Evolutionary conservation across 2,888 invertebrate genomes (phyloP).

Genomic region (Drosophila colorata): DNA sequence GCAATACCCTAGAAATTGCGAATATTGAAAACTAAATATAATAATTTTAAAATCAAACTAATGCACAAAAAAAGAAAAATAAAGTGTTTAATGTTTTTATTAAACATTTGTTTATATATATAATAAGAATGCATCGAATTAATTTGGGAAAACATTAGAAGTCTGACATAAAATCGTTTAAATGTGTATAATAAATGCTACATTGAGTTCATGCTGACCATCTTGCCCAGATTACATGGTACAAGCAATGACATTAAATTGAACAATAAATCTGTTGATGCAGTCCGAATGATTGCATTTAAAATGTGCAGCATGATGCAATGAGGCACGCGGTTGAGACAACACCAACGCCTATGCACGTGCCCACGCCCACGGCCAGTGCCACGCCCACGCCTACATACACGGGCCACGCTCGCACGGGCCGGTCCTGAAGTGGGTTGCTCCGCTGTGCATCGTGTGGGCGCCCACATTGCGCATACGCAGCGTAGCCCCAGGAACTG

Average conservation of each 20-base stretch:
- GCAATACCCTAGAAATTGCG: neutral
- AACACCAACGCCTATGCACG: constrained; percentile 21
- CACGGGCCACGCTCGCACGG: neutral
- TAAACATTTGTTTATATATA: too few species aligned
- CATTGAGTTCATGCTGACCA: too few species aligned
- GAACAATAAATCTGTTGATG: neutral
- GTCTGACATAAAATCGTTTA: too few species aligned
- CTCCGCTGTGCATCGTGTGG: constrained; percentile 6
- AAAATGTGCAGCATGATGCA: constrained; percentile 35
- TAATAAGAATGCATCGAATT: too few species aligned
- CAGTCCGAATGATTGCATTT: constrained; percentile 10
- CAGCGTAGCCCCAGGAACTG: constrained; percentile 40
- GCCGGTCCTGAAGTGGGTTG: neutral
- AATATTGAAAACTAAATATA: neutral
- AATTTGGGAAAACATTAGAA: too few species aligned
- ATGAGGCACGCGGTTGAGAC: constrained; percentile 19
- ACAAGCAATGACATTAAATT: neutral
- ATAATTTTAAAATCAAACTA: too few species aligned
- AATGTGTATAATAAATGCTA: too few species aligned
- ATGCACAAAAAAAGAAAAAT: too few species aligned
- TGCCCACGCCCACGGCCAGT: constrained; percentile 12
- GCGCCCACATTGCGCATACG: constrained; percentile 51
- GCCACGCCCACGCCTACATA: neutral
- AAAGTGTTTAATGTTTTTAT: too few species aligned
- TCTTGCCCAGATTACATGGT: neutral